phyloP scores from a whole-genome alignment of 2,797 vertebrate species.

The Peromyscus aztecus region DNA sequence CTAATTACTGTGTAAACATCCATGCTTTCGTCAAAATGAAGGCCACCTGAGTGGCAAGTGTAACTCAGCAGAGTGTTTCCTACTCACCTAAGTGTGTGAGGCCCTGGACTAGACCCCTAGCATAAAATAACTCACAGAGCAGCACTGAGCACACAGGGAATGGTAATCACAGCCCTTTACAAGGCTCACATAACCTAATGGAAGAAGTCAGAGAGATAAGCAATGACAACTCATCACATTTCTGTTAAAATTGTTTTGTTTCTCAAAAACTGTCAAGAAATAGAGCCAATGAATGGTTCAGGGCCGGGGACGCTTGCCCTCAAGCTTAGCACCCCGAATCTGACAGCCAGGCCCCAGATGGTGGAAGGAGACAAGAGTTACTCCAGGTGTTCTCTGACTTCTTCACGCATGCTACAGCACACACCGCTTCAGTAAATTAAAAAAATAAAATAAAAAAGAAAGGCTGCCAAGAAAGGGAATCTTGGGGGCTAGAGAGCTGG shows the following conservation, averaged over 20 bases:
- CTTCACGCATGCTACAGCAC: background rate
- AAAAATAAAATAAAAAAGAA: background rate
- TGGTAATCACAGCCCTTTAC: background rate
- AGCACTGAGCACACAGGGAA: background rate
- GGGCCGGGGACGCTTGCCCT: too few species aligned
- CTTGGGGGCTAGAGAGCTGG: background rate
- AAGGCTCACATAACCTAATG: background rate
- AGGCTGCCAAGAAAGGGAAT: conserved; percentile 24
- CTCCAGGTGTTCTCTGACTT: background rate
- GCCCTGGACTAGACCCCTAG: background rate
- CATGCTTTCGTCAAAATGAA: background rate
- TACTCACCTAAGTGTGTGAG: background rate
- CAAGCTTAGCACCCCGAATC: background rate
- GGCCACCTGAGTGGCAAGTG: background rate
- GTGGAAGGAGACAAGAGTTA: background rate
- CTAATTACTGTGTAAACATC: background rate
- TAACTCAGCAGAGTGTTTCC: background rate
- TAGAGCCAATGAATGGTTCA: too few species aligned
- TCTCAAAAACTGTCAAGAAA: background rate
- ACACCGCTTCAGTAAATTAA: background rate
- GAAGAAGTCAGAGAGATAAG: background rate
- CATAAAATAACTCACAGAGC: background rate
- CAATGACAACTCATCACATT: background rate
- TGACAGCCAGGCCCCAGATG: background rate
- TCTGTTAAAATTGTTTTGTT: background rate